Evolutionary conservation across 2,888 invertebrate genomes (phyloP).

Genomic region (Phortica magna): DNA sequence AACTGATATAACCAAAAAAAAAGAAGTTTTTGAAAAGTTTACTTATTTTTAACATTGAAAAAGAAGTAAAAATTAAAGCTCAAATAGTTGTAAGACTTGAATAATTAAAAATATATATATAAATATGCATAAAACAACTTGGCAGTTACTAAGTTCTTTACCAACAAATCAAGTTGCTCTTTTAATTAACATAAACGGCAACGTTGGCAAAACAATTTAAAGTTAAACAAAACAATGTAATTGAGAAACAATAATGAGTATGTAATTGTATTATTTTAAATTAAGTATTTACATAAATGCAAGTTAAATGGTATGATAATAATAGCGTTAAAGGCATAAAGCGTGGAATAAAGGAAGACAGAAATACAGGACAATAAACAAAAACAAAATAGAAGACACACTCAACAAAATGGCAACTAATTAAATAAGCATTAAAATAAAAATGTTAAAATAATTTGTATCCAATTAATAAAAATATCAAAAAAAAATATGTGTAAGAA

Average conservation of each 20-base stretch:
- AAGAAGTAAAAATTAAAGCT: not conserved
- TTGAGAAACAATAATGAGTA: conserved; percentile 10
- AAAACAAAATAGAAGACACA: not conserved
- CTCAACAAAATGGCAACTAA: conserved; percentile 16
- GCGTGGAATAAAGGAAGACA: not conserved
- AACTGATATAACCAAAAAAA: no score
- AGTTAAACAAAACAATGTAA: conserved; percentile 15
- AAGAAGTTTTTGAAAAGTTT: no score
- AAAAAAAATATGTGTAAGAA: not conserved
- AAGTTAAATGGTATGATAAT: not conserved
- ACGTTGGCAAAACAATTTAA: not conserved
- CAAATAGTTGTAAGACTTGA: not conserved
- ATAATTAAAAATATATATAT: not conserved
- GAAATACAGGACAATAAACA: conserved; percentile 20
- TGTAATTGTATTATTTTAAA: conserved; percentile 13
- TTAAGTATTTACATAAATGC: not conserved
- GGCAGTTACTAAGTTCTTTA: not conserved
- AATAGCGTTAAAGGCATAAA: conserved; percentile 1
- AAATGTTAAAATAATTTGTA: conserved; percentile 19
- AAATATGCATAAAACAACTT: no score
- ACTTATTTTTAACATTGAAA: no score
- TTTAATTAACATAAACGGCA: not conserved
- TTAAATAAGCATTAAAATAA: conserved; percentile 7
- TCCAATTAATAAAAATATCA: not conserved
- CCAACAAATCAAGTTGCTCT: not conserved